Conservation (phyloP, 92 coral and sea anemone genomes). For the Epizoanthus ramosus region DNA sequence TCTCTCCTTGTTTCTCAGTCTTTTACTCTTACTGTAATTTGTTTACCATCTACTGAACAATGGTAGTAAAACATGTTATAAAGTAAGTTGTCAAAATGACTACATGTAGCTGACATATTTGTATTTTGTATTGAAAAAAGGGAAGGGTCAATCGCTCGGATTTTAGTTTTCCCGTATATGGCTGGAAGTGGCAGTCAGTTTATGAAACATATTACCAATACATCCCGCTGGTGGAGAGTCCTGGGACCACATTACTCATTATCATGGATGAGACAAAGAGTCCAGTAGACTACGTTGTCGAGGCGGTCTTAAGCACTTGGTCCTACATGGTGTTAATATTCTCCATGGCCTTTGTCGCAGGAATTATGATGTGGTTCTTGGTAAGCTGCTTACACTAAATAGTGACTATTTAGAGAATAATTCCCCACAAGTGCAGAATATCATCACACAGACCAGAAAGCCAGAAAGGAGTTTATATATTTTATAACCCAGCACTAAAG, state of each 20-base stretch:
- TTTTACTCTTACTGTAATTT: too few relatives aligned
- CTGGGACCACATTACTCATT: constrained; percentile 75
- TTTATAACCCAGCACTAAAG: too few relatives aligned
- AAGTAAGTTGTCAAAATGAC: background rate
- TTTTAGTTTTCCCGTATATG: constrained; percentile 20
- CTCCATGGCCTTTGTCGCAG: constrained; percentile 62
- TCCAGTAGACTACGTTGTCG: constrained; percentile 51
- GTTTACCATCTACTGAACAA: too few relatives aligned
- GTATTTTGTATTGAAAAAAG: background rate
- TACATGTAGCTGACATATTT: background rate
- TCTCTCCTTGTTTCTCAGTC: too few relatives aligned
- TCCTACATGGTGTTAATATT: constrained; percentile 60
- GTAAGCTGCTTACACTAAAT: constrained; percentile 48
- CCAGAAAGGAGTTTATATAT: too few relatives aligned
- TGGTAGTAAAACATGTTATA: too few relatives aligned
- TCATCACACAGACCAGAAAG: too few relatives aligned
- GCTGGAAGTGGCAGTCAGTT: constrained; percentile 7
- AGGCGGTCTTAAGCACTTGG: constrained; percentile 59
- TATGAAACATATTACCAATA: constrained; percentile 44
- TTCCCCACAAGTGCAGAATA: too few relatives aligned
- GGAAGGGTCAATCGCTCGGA: background rate
- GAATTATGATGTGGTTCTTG: constrained; percentile 77
- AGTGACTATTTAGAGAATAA: background rate
- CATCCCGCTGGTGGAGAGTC: constrained; percentile 73
- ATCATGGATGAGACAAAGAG: constrained; percentile 50